Evolutionary conservation across 2,888 invertebrate species (phyloP), one percentile per base, ranked within the genome.

Genomic region (Archips crataeganus): DNA sequence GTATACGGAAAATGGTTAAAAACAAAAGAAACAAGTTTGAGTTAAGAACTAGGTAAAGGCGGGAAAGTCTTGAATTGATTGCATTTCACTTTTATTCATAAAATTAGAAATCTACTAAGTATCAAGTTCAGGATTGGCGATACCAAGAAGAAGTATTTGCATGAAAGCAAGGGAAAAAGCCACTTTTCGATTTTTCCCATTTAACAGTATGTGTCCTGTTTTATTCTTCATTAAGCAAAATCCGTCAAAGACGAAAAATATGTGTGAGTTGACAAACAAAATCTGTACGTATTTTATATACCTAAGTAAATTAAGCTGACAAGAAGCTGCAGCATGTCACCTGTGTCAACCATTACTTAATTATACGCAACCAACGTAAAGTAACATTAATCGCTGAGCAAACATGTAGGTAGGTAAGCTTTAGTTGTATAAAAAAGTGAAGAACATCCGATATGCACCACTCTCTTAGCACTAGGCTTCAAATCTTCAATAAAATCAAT

Each of bases 311-410:
- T 15, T 23, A 64, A 49, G 45, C 45, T 45, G 3, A 45, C 45
- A 11, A 10, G 32, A n/a, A 57, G 32, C 23, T 45, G 57, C 57
- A 45, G 34, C n/a, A 57, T 64, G 70, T 71, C 70, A 71, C 70
- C 9, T 23, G 64, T 71, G 70, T 65, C 70, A 59, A 13, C 70
- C 64, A 59, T n/a, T 59, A 6, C n/a, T 11, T 23, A 57, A 36
- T 57, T 42, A 15, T n/a, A 49, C 49, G n/a, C 0, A 23, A 45
- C 6, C 11, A 23, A 32, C 0, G 23, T 45, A 45, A 54, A 45
- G 61, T 39, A 34, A 45, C n/a, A 47, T 3, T 34, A 23, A 36
- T 71, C 70, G 70, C 70, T 49, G 45, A 59, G 70, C 70, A 59
- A 36, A 45, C 8, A n/a, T 11, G 39, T 39, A 39, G 9, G 39